Evolutionary conservation across 2,888 invertebrate species (phyloP).

Genomic region (Cheilosia impressa): DNA sequence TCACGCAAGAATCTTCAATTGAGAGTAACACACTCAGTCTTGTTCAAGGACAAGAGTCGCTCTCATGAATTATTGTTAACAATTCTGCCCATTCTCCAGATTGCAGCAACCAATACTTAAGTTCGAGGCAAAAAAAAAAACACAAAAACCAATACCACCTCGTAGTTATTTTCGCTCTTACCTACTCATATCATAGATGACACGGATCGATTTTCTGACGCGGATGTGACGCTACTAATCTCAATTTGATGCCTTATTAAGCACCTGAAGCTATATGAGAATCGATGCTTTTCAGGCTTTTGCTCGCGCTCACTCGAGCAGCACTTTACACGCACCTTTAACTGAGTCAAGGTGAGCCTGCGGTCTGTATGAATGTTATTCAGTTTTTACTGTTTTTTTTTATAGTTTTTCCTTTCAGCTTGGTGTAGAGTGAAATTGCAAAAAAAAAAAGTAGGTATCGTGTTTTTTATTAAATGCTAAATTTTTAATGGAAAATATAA

Average conservation of each 20-base stretch:
- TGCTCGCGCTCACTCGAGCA: conserved; percentile 17
- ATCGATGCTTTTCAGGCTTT: neutral
- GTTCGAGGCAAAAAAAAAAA: neutral
- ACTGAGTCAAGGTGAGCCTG: conserved; percentile 72
- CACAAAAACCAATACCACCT: neutral
- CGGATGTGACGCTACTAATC: neutral
- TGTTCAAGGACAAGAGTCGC: neutral
- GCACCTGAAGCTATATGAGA: conserved; percentile 14
- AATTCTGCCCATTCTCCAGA: neutral
- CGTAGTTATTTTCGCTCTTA: neutral
- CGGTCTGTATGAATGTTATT: conserved; percentile 3
- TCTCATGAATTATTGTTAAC: neutral
- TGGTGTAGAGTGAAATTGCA: neutral
- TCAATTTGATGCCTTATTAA: conserved; percentile 23
- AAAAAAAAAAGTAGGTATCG: neutral
- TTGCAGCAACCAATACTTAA: neutral
- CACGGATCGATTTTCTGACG: neutral
- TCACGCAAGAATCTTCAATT: neutral
- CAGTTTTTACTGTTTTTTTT: neutral
- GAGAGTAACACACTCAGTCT: neutral
- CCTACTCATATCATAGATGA: neutral
- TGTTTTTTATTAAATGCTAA: neutral
- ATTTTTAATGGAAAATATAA: conserved; percentile 4
- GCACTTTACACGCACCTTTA: conserved; percentile 62
- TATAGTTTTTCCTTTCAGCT: neutral